Base-by-base conservation (phyloP, 2,797 vertebrate genomes). In the Pseudotriccus pelzelni region DNA sequence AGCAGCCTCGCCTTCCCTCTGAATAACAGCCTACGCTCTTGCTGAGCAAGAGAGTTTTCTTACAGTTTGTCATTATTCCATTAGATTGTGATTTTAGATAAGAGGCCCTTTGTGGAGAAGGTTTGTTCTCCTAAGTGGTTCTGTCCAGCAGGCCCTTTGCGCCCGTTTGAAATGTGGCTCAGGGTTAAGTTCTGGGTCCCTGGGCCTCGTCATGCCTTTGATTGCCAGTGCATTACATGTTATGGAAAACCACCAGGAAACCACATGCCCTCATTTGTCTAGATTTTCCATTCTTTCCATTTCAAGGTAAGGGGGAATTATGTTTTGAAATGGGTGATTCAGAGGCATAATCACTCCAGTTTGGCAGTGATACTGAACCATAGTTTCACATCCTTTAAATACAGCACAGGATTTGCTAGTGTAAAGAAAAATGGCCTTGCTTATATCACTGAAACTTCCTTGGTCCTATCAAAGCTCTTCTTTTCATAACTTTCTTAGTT, bases 301-400 rank as follows among this genome's bases (percentile, higher is more conserved):
- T 81, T 77, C 72, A 87, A 93, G 92, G 67, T 95, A 95, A 84
- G 34, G 28, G 84, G 47, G 66, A 94, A 74, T 77, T 84, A 30
- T 76, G 15, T 94, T 94, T 91, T 78, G 93, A 95, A 96, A 86
- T 30, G 13, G 13, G 28, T 87, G 88, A 92, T 87, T 94, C 78
- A 93, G 43, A 43, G 47, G 17, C 75, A 43, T 41, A 60, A 91
- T n/a, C 18, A 64, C 88, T 92, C 56, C 28, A 53, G 14, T 93
- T 58, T 83, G 87, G 77, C 88, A 92, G 32, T 52, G 39, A 44
- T 60, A 41, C 9, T 55, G 39, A 94, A 68, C 89, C 44, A 30
- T 13, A 50, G 10, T 5, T 7, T 80, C 30, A 66, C 8, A 41
- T 53, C 59, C 80, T 90, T 92, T 36, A 85, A 83, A 75, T 70